phyloP scores from a whole-genome alignment of 2,888 invertebrate species.

The Diplazon laetatorius region DNA sequence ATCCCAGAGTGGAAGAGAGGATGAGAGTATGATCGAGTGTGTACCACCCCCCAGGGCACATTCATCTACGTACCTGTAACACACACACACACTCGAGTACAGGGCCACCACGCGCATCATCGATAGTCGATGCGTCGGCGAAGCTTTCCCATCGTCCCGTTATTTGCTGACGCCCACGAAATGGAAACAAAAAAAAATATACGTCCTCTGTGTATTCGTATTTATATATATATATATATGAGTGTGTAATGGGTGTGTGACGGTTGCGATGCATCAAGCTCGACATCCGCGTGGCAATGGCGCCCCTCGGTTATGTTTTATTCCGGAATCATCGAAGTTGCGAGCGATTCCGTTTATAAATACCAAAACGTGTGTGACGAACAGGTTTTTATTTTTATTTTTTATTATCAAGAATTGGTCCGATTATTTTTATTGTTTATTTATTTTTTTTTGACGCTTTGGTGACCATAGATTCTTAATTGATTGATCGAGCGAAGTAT shows the following conservation, averaged over 20 bases:
- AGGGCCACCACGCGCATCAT: slow-evolving; percentile 24
- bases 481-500: no score
- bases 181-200: background rate
- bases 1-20: slow-evolving; percentile 24
- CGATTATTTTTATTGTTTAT: no score
- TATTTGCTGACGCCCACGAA: slow-evolving; percentile 25
- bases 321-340: no score
- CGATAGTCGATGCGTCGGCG: slow-evolving; percentile 43
- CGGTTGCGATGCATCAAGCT: background rate
- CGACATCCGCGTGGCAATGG: no score
- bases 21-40: slow-evolving; percentile 56
- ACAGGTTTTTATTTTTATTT: no score
- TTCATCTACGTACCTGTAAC: slow-evolving; percentile 10
- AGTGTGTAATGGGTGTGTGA: no score
- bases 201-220: background rate
- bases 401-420: no score
- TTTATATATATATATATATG: slow-evolving; percentile 3
- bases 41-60: slow-evolving; percentile 7
- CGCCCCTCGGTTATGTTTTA: no score
- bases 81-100: background rate
- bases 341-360: no score
- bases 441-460: no score
- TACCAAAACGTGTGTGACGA: no score
- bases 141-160: slow-evolving; percentile 20
- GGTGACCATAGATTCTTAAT: no score